phyloP scores from a whole-genome alignment of 2,797 vertebrate genomes.

The Propithecus deckenii region DNA sequence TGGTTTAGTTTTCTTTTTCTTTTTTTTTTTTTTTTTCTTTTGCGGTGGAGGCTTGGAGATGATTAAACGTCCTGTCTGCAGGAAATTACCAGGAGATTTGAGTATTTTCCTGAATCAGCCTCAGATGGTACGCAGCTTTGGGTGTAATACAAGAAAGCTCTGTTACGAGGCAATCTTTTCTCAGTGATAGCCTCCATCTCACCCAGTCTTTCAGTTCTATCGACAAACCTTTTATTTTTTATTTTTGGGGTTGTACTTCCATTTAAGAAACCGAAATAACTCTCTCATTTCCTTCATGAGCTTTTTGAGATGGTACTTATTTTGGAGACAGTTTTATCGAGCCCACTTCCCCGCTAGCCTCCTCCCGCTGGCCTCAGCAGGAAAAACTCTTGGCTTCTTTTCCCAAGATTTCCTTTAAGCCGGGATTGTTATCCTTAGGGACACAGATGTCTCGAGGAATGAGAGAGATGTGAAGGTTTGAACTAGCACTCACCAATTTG shows the following conservation, averaged over 20 bases:
- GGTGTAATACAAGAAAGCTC: constrained; percentile 72
- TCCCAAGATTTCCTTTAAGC: constrained; percentile 52
- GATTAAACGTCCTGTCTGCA: constrained; percentile 84
- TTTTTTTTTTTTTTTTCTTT: neutral
- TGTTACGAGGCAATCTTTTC: constrained; percentile 55
- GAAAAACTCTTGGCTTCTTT: constrained; percentile 64
- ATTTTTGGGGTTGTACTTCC: constrained; percentile 38
- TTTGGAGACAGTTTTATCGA: constrained; percentile 44
- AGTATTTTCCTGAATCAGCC: constrained; percentile 80
- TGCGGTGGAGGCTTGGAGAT: constrained; percentile 68
- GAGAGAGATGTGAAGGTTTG: neutral
- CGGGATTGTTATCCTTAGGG: constrained; percentile 15
- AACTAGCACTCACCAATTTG: neutral
- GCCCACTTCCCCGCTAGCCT: constrained; percentile 4
- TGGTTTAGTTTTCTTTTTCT: constrained; percentile 31
- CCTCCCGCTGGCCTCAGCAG: constrained; percentile 43
- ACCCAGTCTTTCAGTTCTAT: neutral
- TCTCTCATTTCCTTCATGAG: constrained; percentile 69
- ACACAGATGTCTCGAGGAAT: constrained; percentile 52
- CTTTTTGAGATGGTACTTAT: constrained; percentile 66
- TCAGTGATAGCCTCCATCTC: constrained; percentile 9
- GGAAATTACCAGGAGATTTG: constrained; percentile 81
- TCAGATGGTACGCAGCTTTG: constrained; percentile 72
- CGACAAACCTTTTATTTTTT: constrained; percentile 25
- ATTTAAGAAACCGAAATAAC: constrained; percentile 73